Evolutionary conservation across 1,140 invertebrate species (phyloP), one percentile per base, ranked within the genome.

Genomic region (Euura saliciscinereae): DNA sequence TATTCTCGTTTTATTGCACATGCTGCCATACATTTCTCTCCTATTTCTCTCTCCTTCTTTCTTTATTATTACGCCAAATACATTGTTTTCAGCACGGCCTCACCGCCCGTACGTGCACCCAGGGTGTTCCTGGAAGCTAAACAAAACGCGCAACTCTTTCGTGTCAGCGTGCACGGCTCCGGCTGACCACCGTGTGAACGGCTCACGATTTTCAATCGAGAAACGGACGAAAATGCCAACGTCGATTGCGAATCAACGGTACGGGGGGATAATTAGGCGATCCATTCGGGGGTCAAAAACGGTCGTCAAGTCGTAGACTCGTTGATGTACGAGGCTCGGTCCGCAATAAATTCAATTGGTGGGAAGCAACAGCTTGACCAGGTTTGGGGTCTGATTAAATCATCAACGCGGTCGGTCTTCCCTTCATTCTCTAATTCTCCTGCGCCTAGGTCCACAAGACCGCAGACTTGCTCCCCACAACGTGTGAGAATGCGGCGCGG

Each of bases 11-110:
- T 59, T 59, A 59, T 59, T 8, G 3, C 51, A 59, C 51, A 59
- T 59, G 13, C 51, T 28, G 28, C 51, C 5, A 6, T 6, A 5
- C 51, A 3, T 59, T 59, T 8, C 51, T 8, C 51, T 59, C 13
- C 10, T 6, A 59, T 59, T 4, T 59, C 13, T 59, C 51, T 59
- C 13, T 59, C 51, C 13, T 59, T 59, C 51, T 11, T 59, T 73
- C 72, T 65, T 69, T 66, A 70, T 77, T 78, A 78, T 80, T 77
- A 76, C 74, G 73, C 70, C 71, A 71, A 73, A 75, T 74, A 78
- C 78, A 80, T 82, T 82, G 79, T 82, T 81, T 78, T 70, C 69
- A 69, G 76, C 76, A 79, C 76, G 78, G 77, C 51, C 51, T 59
- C 51, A 8, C 51, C 10, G 8, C 13, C 8, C 51, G 51, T 59